A percentile compares a stretch with the other conserved stretches of the same genome.
These are phyloP conservation scores for Psophia crepitans DNA, from an alignment of 2,113 vertebrate genomes.

Conservation along the genomic window DNA sequence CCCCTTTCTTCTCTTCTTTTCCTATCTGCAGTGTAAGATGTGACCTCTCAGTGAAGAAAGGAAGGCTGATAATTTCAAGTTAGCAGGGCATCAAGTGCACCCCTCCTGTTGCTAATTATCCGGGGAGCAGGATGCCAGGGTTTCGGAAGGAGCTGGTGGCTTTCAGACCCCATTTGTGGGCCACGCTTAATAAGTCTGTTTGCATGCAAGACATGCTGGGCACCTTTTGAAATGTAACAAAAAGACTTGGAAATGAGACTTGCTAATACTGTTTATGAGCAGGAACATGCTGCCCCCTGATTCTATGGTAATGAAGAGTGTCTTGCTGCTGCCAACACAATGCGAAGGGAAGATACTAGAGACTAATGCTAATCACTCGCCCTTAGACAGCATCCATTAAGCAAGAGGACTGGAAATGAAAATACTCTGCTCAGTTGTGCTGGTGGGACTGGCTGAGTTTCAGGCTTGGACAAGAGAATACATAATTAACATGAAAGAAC, in stretches of 20 bases:
- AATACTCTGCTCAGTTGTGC: not conserved
- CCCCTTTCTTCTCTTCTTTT: not conserved
- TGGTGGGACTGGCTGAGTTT: not conserved
- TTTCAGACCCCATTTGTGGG: not conserved
- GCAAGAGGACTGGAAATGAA: not conserved
- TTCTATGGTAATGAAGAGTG: slow-evolving; percentile 4
- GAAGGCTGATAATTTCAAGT: not conserved
- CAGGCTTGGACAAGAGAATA: not conserved
- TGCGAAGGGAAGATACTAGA: not conserved
- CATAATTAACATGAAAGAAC: not conserved
- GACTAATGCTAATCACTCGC: not conserved
- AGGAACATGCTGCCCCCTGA: slow-evolving; percentile 4
- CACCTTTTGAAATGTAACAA: not conserved
- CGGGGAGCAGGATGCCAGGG: not conserved
- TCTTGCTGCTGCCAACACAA: not conserved
- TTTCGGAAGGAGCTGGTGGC: not conserved
- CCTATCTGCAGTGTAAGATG: not conserved
- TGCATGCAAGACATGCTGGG: not conserved
- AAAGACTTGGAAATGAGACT: slow-evolving; percentile 1
- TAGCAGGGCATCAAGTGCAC: not conserved
- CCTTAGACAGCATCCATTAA: not conserved
- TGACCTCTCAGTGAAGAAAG: not conserved
- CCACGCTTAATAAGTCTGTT: not conserved
- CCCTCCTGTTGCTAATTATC: not conserved
- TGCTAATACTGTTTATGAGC: not conserved